These are phyloP conservation scores for Leptodactylus fuscus DNA, from an alignment of 2,113 vertebrate species.

Conservation along the genomic window DNA sequence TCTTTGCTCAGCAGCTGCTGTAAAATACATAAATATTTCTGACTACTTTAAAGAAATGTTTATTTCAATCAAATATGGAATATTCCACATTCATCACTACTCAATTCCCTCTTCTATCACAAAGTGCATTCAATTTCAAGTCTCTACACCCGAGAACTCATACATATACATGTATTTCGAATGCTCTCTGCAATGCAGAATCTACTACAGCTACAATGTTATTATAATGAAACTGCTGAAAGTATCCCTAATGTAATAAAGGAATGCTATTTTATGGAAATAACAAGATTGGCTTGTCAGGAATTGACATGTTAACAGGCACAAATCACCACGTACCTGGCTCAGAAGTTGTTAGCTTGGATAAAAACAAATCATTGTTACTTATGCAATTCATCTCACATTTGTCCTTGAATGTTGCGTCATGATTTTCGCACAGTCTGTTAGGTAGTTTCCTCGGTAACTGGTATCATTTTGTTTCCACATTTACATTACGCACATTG, in stretches of 20 bases:
- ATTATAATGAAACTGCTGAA: slow-evolving; percentile 4
- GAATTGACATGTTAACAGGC: slow-evolving; percentile 8
- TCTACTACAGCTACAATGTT: not conserved
- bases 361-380: slow-evolving; percentile 29
- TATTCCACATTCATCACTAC: not conserved
- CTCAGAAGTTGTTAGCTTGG: slow-evolving; percentile 5
- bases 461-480: not conserved
- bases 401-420: slow-evolving; percentile 29
- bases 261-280: not conserved
- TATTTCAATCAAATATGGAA: not conserved
- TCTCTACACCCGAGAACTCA: not conserved
- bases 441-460: slow-evolving; percentile 12
- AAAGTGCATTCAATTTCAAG: slow-evolving; percentile 2
- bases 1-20: not conserved
- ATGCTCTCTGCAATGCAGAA: not conserved
- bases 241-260: not conserved
- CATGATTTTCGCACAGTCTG: slow-evolving; percentile 30
- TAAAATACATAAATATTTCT: not conserved
- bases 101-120: not conserved
- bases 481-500: not conserved
- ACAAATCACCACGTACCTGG: not conserved
- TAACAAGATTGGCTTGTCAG: slow-evolving; percentile 7
- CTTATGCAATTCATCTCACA: slow-evolving; percentile 6
- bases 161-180: slow-evolving; percentile 18
- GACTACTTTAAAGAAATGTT: not conserved